A percentile compares a stretch with the other conserved stretches of the same genome.
phyloP scores from a whole-genome alignment of 2,888 invertebrate species.

The Chamaedrilus cognettii region DNA sequence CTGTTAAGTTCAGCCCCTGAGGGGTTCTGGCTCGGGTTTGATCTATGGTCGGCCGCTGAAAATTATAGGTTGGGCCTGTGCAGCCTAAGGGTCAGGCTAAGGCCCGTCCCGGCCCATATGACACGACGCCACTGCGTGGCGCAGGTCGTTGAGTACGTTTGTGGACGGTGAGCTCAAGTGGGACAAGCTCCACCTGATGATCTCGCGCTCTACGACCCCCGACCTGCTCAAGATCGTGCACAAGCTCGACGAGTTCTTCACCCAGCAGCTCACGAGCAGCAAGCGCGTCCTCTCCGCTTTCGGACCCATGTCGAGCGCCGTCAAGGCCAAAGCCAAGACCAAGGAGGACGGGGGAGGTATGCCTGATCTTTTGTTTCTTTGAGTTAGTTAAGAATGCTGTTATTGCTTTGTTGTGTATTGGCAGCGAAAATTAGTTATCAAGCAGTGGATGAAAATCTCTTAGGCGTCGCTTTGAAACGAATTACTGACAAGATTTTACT shows the following conservation, averaged over 20 bases:
- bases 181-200: conserved; percentile 96
- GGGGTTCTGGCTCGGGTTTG: too few relatives aligned
- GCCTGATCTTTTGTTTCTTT: background rate
- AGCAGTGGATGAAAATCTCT: too few relatives aligned
- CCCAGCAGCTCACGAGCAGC: conserved; percentile 95
- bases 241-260: conserved; percentile 96
- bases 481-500: too few relatives aligned
- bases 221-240: conserved; percentile 96
- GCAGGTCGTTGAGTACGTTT: conserved; percentile 81
- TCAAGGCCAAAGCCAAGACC: conserved; percentile 17
- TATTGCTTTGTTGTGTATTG: background rate
- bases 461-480: too few relatives aligned
- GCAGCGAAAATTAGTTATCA: too few relatives aligned
- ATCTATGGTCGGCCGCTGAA: too few relatives aligned
- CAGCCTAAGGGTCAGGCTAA: too few relatives aligned
- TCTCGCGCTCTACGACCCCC: conserved; percentile 94
- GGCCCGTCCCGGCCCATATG: too few relatives aligned
- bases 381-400: background rate
- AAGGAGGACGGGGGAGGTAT: conserved; percentile 24
- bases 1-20: too few relatives aligned
- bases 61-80: too few relatives aligned
- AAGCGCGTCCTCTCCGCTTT: conserved; percentile 82
- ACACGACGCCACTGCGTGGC: too few relatives aligned
- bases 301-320: conserved; percentile 61
- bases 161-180: conserved; percentile 89